Base-by-base conservation (phyloP, 2,888 invertebrate genomes). In the Torymus tubicola region DNA sequence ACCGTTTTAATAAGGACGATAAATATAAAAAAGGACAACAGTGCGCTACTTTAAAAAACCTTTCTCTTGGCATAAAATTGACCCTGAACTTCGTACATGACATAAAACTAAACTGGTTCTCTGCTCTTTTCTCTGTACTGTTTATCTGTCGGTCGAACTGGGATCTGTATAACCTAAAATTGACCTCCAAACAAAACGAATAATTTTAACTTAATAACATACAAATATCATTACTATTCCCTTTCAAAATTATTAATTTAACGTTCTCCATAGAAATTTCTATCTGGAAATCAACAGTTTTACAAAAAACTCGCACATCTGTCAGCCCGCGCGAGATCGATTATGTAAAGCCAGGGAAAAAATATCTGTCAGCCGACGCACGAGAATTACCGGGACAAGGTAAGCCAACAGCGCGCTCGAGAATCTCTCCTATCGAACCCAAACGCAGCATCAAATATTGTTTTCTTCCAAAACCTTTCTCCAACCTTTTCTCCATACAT, bases 271-370 rank as follows among this genome's bases (percentile, higher is more conserved):
- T 31, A 31, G 8, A 31, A 31, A 31, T 2, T 31, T 8, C 31
- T 31, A 0, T 31, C 31, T 31, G 31, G 31, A 31, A 31, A 31
- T 31, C 31, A 1, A 31, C 3, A 31, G 31, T 31, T 31, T 31
- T 8, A 8, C 3, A 31, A 2, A 31, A 31, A 31, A 50, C 21
- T 13, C n/a, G 10, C 24, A 18, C 16, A 12, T 14, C 14, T 57
- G 16, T 53, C 11, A 31, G 4, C 24, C 16, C 31, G 16, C 2
- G 2, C 58, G 11, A 58, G 21, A 58, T 42, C 64, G 73, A 69
- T 79, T 79, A 79, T 58, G 58, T 79, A 79, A 79, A 79, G 31
- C 13, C 73, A 61, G 16, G 63, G 24, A 53, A 69, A 79, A 73
- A 68, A 67, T 21, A 75, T n/a, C 57, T 57, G 42, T 50, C 42